Evolutionary conservation across 2,113 vertebrate species (phyloP), one percentile per base, ranked within the genome.

Genomic region (Dascyllus trimaculatus): DNA sequence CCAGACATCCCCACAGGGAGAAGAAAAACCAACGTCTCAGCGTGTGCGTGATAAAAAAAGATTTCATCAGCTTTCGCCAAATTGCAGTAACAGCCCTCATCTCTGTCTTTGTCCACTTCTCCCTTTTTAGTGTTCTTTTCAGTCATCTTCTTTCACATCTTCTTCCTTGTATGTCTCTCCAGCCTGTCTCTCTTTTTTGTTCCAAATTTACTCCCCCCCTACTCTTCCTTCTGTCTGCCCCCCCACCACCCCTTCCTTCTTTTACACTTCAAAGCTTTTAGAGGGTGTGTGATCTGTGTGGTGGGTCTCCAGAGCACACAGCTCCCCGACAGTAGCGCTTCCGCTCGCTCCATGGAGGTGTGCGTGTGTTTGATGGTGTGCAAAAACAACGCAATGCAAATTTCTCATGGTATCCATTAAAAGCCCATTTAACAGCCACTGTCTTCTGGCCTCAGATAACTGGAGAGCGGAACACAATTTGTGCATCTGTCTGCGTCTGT

Each of bases 221-320:
- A 19, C 46, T 40, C 26, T 63, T 75, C 45, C 32, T 48, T 71
- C 71, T 81, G 59, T 80, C 77, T 66, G 4, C 45, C 61, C 57
- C 65, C 57, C 79, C 73, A 21, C 45, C 63, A 26, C 32, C 52
- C 60, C 62, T 64, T 59, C 65, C 64, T 48, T 43, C 67, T 74
- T 67, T 74, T 65, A 69, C 82, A 88, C 87, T 84, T 92, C 85
- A 92, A 87, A 91, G 88, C 82, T 68, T 75, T 84, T 51, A 38
- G 58, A 45, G 60, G 60, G 70, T 83, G 75, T 89, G 82, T 88
- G 85, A 89, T 89, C 81, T 84, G 75, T 68, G 85, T 73, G 85
- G 85, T 82, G 80, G 82, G 81, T 85, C 84, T 88, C 71, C 68
- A 0, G 22, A 13, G 25, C 67, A 54, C 52, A n/a, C 48, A 35